phyloP scores from a whole-genome alignment of 2,113 vertebrate genomes.

The Prochilodus magdalenae region DNA sequence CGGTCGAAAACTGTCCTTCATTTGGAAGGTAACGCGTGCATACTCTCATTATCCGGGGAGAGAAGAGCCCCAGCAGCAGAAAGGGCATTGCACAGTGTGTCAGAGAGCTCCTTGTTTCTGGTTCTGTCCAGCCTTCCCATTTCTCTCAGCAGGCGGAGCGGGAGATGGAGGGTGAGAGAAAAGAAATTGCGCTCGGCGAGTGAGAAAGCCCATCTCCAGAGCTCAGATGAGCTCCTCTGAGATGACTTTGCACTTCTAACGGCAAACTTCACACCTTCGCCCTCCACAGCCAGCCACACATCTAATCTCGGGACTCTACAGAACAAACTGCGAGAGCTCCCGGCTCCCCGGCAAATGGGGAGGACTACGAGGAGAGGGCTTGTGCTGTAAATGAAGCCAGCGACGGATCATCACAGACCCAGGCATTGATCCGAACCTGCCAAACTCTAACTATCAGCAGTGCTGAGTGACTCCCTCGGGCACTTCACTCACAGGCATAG shows the following conservation, averaged over 20 bases:
- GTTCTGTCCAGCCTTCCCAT: background rate
- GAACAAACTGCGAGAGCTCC: constrained; percentile 11
- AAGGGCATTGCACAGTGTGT: background rate
- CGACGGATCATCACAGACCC: background rate
- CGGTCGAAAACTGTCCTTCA: too few relatives aligned
- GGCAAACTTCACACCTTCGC: constrained; percentile 54
- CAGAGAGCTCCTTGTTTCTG: background rate
- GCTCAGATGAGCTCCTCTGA: constrained; percentile 11
- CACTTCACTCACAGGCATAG: background rate
- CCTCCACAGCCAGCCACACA: constrained; percentile 49
- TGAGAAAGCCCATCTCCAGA: constrained; percentile 27
- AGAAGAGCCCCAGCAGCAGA: too few relatives aligned
- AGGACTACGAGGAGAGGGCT: constrained; percentile 1
- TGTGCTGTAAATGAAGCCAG: background rate
- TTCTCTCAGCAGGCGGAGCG: constrained; percentile 45
- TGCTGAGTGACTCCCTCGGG: background rate
- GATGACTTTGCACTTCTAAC: constrained; percentile 33
- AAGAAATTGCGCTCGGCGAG: constrained; percentile 51
- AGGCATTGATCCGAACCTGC: background rate
- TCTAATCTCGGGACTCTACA: constrained; percentile 33
- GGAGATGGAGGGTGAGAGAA: constrained; percentile 46
- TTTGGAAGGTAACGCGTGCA: too few relatives aligned
- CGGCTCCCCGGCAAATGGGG: background rate
- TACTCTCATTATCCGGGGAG: too few relatives aligned
- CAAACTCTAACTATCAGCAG: background rate